These are phyloP conservation scores for Dolichotis patagonum DNA, from an alignment of 2,113 vertebrate species.

Conservation along the genomic window DNA sequence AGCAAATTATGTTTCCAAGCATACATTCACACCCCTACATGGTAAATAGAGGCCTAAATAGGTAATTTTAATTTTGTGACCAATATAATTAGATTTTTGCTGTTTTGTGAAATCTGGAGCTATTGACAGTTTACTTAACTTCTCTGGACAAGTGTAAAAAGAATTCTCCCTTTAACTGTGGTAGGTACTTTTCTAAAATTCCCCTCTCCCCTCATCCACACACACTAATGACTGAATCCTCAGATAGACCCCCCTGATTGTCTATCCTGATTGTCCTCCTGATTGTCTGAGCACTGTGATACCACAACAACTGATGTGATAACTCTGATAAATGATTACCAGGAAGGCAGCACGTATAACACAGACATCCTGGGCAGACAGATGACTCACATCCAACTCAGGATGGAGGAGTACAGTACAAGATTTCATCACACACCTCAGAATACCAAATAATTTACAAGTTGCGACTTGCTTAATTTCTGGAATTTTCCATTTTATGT, in stretches of 20 bases:
- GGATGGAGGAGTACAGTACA: neutral
- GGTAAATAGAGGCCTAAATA: neutral
- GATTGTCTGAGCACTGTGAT: no score
- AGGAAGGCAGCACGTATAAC: no score
- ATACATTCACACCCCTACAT: neutral
- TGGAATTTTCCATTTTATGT: neutral
- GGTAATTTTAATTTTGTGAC: neutral
- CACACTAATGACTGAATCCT: neutral
- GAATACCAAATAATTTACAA: neutral
- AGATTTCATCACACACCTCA: neutral
- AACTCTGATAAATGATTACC: neutral
- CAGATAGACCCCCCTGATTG: neutral
- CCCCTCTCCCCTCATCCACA: neutral
- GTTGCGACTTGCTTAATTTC: neutral
- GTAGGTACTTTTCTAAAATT: neutral
- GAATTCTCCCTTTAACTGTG: no score
- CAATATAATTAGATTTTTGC: neutral
- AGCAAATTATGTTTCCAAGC: accelerated
- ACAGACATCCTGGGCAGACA: neutral
- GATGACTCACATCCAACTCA: neutral
- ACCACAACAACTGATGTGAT: neutral
- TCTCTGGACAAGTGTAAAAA: neutral
- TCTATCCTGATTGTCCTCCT: no score
- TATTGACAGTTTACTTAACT: neutral
- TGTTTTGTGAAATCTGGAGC: neutral